Conservation (phyloP, 2,797 vertebrate species). For the Gallirallus australis region DNA sequence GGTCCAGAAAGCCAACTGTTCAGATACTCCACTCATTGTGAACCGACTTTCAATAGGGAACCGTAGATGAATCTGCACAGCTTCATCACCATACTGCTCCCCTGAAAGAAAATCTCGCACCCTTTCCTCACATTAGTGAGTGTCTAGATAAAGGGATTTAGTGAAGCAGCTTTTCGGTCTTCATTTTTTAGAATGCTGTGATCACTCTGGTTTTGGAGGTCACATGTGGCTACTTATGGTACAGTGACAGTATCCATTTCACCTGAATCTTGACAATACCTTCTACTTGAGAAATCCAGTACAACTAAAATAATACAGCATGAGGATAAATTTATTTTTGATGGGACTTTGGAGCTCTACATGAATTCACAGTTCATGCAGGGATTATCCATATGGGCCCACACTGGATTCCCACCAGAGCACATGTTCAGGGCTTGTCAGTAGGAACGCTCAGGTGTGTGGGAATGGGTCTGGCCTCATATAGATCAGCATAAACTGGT, state of each 20-base stretch:
- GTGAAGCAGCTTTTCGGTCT: not conserved
- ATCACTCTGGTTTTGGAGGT: not conserved
- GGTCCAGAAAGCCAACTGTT: not conserved
- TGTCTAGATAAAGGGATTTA: not conserved
- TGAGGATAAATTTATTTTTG: not conserved
- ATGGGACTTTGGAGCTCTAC: not conserved
- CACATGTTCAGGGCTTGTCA: not conserved
- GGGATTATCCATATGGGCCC: not conserved
- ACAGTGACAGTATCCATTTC: not conserved
- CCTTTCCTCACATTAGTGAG: not conserved
- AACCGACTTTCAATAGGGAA: not conserved
- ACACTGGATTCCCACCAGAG: not conserved
- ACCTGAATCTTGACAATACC: not conserved
- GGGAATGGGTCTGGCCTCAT: not conserved
- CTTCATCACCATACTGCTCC: not conserved
- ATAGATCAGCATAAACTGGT: not conserved
- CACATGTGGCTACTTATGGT: not conserved
- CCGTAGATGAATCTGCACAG: not conserved
- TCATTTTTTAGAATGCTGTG: fast-evolving
- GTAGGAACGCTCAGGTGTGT: not conserved
- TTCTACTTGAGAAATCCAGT: not conserved
- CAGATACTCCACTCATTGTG: not conserved
- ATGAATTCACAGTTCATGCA: not conserved
- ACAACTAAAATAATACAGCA: not conserved
- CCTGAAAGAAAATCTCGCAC: not conserved